phyloP scores from a whole-genome alignment of 2,113 vertebrate genomes.

The Zosterops pallidus region DNA sequence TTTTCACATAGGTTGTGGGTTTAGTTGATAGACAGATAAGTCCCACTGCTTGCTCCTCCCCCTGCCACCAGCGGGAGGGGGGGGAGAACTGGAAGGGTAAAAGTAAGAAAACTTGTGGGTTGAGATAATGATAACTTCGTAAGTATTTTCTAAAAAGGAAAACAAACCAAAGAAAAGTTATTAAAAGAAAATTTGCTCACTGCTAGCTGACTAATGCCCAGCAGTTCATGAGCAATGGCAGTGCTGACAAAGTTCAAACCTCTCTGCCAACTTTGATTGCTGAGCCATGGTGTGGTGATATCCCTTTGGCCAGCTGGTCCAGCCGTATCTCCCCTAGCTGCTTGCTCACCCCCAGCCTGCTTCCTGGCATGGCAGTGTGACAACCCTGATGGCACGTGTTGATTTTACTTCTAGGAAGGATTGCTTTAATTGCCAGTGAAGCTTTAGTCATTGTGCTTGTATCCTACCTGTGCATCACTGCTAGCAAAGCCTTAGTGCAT shows the following conservation, averaged over 20 bases:
- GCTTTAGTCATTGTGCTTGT: not conserved
- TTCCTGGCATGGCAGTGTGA: not conserved
- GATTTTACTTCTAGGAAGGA: not conserved
- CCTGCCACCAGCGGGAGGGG: too few relatives aligned
- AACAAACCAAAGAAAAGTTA: not conserved
- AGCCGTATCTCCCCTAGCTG: accelerated
- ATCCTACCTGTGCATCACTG: not conserved
- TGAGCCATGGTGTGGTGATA: not conserved
- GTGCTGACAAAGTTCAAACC: not conserved
- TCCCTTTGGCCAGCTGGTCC: not conserved
- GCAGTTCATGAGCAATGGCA: not conserved
- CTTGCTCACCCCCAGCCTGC: not conserved
- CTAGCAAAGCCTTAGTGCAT: not conserved
- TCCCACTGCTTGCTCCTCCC: not conserved
- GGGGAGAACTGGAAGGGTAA: not conserved
- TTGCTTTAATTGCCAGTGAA: not conserved
- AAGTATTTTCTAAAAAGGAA: not conserved
- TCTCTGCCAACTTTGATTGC: not conserved
- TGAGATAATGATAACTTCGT: not conserved
- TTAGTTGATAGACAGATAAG: not conserved
- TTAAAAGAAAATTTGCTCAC: not conserved
- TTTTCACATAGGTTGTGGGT: not conserved
- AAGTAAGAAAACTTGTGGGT: not conserved
- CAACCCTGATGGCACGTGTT: not conserved
- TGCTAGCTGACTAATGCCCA: not conserved